These are phyloP conservation scores for Paratilapia polleni DNA, from an alignment of 2,113 vertebrate species.

Conservation along the genomic window DNA sequence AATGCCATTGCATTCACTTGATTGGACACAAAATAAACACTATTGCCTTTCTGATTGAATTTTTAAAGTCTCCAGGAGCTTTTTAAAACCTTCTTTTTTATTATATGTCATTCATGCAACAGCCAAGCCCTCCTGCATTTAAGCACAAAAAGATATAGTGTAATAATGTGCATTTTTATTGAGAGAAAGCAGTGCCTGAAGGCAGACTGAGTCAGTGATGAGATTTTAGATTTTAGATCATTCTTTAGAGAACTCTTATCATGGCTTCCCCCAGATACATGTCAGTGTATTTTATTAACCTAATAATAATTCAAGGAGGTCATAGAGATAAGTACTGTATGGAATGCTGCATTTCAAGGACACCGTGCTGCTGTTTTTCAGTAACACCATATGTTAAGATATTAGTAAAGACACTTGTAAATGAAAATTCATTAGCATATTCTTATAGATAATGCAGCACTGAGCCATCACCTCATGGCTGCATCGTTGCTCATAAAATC, in stretches of 20 bases:
- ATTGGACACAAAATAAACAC: not conserved
- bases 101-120: conserved; percentile 9
- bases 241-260: conserved; percentile 14
- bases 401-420: conserved; percentile 40
- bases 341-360: conserved; percentile 30
- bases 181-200: conserved; percentile 28
- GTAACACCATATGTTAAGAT: conserved; percentile 36
- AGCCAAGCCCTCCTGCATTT: not conserved
- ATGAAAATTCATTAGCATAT: conserved; percentile 53
- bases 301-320: conserved; percentile 38
- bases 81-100: not conserved
- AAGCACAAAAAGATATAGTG: conserved; percentile 1
- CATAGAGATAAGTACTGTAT: not conserved
- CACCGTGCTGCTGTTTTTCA: not conserved
- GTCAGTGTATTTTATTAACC: conserved; percentile 28
- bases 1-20: not conserved
- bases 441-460: conserved; percentile 38
- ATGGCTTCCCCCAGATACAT: conserved; percentile 22
- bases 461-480: conserved; percentile 38
- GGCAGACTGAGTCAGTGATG: conserved; percentile 45
- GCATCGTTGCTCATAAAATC: conserved; percentile 56
- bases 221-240: conserved; percentile 35
- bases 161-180: conserved; percentile 14
- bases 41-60: not conserved
- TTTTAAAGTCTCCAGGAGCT: not conserved